Conservation (phyloP, 2,888 invertebrate species). For the Standfussiana lucernea region DNA sequence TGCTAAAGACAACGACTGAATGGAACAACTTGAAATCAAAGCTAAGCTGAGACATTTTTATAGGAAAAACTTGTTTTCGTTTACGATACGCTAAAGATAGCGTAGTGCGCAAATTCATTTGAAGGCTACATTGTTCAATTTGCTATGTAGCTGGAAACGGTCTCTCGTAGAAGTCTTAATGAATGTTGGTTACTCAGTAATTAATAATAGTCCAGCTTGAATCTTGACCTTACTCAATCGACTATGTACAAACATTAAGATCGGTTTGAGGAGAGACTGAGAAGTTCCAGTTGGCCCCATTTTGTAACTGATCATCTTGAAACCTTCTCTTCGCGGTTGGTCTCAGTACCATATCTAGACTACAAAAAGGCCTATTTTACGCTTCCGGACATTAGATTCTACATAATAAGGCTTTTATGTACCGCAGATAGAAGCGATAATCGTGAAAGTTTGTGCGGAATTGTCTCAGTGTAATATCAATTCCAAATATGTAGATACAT, state of each 20-base stretch:
- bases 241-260: not conserved
- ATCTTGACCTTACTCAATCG: slow-evolving; percentile 23
- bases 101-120: not conserved
- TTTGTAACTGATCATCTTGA: not conserved
- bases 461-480: not conserved
- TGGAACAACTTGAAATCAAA: not conserved
- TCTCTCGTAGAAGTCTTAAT: slow-evolving; percentile 18
- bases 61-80: not conserved
- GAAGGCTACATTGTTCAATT: slow-evolving; percentile 13
- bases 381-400: not conserved
- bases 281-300: not conserved
- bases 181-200: slow-evolving; percentile 16
- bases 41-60: too few species aligned
- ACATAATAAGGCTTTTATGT: not conserved
- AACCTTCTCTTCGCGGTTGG: not conserved
- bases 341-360: not conserved
- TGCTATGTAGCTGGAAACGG: not conserved
- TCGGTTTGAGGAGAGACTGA: not conserved
- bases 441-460: not conserved
- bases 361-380: not conserved
- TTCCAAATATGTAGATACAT: not conserved
- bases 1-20: not conserved
- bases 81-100: not conserved
- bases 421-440: not conserved
- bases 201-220: slow-evolving; percentile 8